Evolutionary conservation across 2,888 invertebrate genomes (phyloP), one percentile per base, ranked within the genome.

Genomic region (Thera britannica): DNA sequence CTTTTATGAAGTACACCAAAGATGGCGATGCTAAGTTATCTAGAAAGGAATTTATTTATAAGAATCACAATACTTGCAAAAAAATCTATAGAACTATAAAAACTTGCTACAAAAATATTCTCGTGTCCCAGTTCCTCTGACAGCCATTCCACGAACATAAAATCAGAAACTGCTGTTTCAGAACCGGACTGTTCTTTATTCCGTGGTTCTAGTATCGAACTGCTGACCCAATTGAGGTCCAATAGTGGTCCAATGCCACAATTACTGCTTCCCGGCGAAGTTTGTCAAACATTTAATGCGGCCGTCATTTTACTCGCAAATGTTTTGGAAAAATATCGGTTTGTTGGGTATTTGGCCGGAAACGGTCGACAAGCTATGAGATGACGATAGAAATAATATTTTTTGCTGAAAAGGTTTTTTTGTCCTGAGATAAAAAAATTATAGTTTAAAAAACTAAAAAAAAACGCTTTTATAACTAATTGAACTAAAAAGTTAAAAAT

Each of bases 241-340:
- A 51, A 52, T 49, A 70, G 70, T 44, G 68, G 65, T 64, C 58
- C 56, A 51, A 52, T 49, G 67, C 72, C 72, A 68, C 72, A 72
- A 72, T 68, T 59, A 66, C 72, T 51, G 68, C 64, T 62, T 64
- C 60, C 68, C 64, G 7, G 63, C 44, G 34, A 64, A 70, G 62
- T 72, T 72, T 70, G 68, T 70, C 72, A 72, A 72, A 68, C 68
- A 65, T 70, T 72, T 68, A 66, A 70, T 65, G 55, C 51, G 8
- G 35, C 41, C 56, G 36, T 12, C 44, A 59, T 64, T 68, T 66
- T 67, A 58, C 54, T 66, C 41, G 38, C 54, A 62, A 65, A 65
- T 68, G 68, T 58, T 65, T 65, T 58, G 62, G 65, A 68, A 65
- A 68, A 68, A 65, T 58, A 58, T 64, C 41, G 57, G 64, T 60